These are phyloP conservation scores for Reticulitermes lucifugus DNA, from an alignment of 2,888 invertebrate genomes.

Conservation along the genomic window DNA sequence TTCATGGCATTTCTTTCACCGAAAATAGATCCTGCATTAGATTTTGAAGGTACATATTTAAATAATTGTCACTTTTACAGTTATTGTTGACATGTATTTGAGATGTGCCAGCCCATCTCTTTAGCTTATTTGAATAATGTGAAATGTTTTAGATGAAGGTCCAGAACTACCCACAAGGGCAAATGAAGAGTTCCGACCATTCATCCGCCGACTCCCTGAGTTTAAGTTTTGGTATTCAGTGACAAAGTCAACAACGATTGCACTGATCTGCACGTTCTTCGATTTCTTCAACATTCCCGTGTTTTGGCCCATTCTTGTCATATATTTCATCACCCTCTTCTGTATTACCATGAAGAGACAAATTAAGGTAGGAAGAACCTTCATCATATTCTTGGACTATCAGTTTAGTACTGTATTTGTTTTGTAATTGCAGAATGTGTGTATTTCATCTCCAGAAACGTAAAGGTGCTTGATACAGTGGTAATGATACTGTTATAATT, in stretches of 20 bases:
- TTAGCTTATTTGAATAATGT: slow-evolving; percentile 11
- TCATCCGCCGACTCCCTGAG: slow-evolving; percentile 95
- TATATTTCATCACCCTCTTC: slow-evolving; percentile 99
- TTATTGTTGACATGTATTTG: not conserved
- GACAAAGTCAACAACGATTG: slow-evolving; percentile 92
- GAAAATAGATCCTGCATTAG: slow-evolving; percentile 98
- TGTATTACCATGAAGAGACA: slow-evolving; percentile 99
- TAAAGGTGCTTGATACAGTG: too few species aligned
- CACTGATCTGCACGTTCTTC: slow-evolving; percentile 93
- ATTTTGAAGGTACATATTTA: slow-evolving; percentile 81
- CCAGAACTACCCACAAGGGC: slow-evolving; percentile 95
- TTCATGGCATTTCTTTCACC: slow-evolving; percentile 99
- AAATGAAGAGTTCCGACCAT: slow-evolving; percentile 98
- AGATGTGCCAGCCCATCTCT: not conserved
- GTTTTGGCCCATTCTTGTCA: slow-evolving; percentile 99
- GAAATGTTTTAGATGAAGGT: slow-evolving; percentile 71
- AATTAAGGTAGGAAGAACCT: slow-evolving; percentile 83
- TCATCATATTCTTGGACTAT: too few species aligned
- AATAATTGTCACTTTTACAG: not conserved
- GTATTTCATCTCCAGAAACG: too few species aligned
- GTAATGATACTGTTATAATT: too few species aligned
- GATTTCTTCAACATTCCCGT: slow-evolving; percentile 99
- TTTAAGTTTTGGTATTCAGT: slow-evolving; percentile 99
- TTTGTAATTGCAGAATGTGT: too few species aligned
- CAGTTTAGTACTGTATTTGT: too few species aligned